Base-by-base conservation (phyloP, 30 jellyfish, hydroid and myxozoan genomes). In the Aurelia coerulea region DNA sequence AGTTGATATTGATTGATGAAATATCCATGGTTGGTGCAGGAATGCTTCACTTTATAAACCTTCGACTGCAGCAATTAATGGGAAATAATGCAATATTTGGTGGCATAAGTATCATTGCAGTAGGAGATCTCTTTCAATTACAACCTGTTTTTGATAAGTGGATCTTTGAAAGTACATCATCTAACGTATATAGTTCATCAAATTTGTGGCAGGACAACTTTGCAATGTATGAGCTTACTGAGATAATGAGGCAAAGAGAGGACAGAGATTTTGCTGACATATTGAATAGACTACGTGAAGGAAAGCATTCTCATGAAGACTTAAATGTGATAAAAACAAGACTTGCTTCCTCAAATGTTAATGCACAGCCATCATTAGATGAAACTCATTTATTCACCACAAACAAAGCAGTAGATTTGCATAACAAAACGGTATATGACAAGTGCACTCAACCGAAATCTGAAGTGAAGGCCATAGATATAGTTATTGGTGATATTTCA, bases 121-220 rank as follows among this genome's bases (percentile, higher is more conserved):
- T 66, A 14, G 77, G 52, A 0, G 77, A 18, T 5, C 46, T 34
- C 0, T 34, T 18, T 31, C 76, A 78, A 16, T 42, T 54, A 4
- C 67, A 54, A 35, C 88, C 63, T 53, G 76, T 59, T 7, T 73
- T 39, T 73, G 83, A 73, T 31, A 73, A 31, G 65, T 73, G 83
- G 83, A 73, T 73, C n/a, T 73, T 73, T 73, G 68, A 73, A 50
- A 23, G 37, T 10, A n/a, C 46, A n/a, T 39, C 50, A 2, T 23
- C 41, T 68, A 23, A n/a, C 50, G 18, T 16, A 68, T 68, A 68
- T 41, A 0, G 53, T 68, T 9, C 79, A 16, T 17, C 46, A 23
- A 68, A 68, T 34, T 16, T 75, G 32, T 75, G 86, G 86, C 35
- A 41, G 29, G 75, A 75, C 31, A 11, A 41, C n/a, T 75, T 75